Evolutionary conservation across 2,888 invertebrate species (phyloP), one percentile per base, ranked within the genome.

Genomic region (Apamea anceps): DNA sequence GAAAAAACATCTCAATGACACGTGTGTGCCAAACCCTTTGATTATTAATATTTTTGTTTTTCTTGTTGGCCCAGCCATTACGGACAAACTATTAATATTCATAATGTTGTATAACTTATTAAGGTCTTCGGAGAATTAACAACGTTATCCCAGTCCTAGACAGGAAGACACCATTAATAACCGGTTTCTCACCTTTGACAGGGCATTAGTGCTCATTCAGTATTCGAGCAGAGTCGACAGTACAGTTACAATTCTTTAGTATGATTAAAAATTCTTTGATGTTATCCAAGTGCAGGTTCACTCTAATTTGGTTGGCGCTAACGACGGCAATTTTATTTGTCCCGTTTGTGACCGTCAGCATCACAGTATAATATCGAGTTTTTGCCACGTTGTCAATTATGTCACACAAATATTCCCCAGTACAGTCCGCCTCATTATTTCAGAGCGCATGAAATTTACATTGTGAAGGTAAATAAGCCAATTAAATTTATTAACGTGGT

Each of bases 201-300:
- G 54, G 28, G 79, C 75, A 72, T 86, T 85, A 79, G 74, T 65
- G 62, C 75, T 82, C 79, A 84, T 88, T 88, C 67, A 12, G 82
- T 89, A 89, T 90, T 89, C 86, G 78, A 71, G 65, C 37, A n/a
- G 75, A 79, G 74, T 81, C 82, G 71, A 79, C 70, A 63, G 80
- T 82, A 90, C 78, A 85, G 77, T 90, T 85, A 86, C 79, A 82
- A 79, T 85, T 88, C 79, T 88, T 85, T 85, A 85, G 84, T 86
- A 84, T 87, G 89, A 89, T 90, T 90, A 91, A 89, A 89, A 85
- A 84, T 82, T 87, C 87, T 90, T 89, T 88, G 87, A 90, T 85
- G 85, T 84, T 85, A 81, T 80, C 78, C 71, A 84, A 82, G 83
- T 87, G 81, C 81, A 85, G 80, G 85, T 80, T 84, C 81, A 85